phyloP scores from a whole-genome alignment of 2,797 vertebrate genomes.

The Falco rusticolus region DNA sequence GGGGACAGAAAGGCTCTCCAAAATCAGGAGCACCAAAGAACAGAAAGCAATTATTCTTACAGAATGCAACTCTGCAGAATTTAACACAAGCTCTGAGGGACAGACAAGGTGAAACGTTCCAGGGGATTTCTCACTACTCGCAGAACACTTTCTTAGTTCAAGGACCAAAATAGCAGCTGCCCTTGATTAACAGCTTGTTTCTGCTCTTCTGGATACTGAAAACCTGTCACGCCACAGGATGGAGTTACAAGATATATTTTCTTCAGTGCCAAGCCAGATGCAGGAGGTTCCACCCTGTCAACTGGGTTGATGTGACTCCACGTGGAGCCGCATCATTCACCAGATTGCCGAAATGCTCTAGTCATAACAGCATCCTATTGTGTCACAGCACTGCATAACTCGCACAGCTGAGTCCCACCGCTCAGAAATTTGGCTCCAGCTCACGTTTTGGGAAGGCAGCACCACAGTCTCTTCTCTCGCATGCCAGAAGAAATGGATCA shows the following conservation, averaged over 20 bases:
- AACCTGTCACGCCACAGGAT: not conserved
- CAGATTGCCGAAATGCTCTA: not conserved
- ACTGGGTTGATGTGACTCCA: not conserved
- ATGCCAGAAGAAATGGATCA: not conserved
- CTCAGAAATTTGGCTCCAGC: not conserved
- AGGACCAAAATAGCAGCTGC: constrained; percentile 17
- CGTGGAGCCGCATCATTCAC: not conserved
- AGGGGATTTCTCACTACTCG: not conserved
- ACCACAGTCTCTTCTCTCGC: not conserved
- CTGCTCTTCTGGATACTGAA: constrained; percentile 6
- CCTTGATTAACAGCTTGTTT: constrained; percentile 23
- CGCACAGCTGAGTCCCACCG: not conserved
- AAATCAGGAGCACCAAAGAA: not conserved
- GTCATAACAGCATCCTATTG: not conserved
- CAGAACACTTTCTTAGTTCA: constrained; percentile 4
- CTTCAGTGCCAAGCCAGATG: not conserved
- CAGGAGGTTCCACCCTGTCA: not conserved
- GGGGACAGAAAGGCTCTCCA: not conserved
- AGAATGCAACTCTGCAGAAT: not conserved
- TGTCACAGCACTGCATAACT: not conserved
- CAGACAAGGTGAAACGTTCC: not conserved
- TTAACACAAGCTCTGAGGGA: not conserved
- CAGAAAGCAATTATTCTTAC: not conserved
- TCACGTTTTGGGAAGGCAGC: not conserved
- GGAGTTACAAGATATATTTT: not conserved